Conservation (phyloP, 2,888 invertebrate species). For the Epirrhoe tristata region DNA sequence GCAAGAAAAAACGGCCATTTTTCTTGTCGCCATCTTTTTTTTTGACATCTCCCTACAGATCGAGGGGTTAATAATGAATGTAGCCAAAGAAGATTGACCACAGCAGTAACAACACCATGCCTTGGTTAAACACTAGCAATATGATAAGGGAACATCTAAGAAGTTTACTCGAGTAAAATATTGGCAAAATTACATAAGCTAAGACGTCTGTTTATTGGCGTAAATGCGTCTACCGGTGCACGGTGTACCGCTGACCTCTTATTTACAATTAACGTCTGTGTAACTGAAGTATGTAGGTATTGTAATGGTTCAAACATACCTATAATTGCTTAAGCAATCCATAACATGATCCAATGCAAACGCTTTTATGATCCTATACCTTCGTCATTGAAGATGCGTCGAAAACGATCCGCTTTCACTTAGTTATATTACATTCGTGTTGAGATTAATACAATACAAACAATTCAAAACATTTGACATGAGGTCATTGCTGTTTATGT, state of each 20-base stretch:
- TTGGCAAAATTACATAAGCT: conserved; percentile 3
- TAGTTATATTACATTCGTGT: neutral
- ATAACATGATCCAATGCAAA: conserved; percentile 1
- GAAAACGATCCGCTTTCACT: neutral
- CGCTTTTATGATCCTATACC: neutral
- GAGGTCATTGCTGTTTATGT: too few relatives aligned
- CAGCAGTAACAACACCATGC: neutral
- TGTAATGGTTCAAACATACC: neutral
- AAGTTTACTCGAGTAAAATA: neutral
- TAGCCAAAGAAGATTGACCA: neutral
- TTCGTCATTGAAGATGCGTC: neutral
- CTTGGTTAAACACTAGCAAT: neutral
- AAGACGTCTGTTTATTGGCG: conserved; percentile 21
- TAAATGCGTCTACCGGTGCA: conserved; percentile 31
- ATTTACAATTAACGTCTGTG: conserved; percentile 25
- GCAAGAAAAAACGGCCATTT: too few relatives aligned
- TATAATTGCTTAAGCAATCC: conserved; percentile 1
- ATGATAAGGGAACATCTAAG: neutral
- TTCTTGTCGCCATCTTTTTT: too few relatives aligned
- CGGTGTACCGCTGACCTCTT: conserved; percentile 23
- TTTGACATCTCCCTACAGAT: too few relatives aligned
- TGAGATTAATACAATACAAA: too few relatives aligned
- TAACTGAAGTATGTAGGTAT: conserved; percentile 13
- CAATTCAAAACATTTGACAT: too few relatives aligned
- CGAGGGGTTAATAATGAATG: too few relatives aligned